Evolutionary conservation across 2,888 invertebrate genomes (phyloP), one percentile per base, ranked within the genome.

Genomic region (Drosophila macrospina): DNA sequence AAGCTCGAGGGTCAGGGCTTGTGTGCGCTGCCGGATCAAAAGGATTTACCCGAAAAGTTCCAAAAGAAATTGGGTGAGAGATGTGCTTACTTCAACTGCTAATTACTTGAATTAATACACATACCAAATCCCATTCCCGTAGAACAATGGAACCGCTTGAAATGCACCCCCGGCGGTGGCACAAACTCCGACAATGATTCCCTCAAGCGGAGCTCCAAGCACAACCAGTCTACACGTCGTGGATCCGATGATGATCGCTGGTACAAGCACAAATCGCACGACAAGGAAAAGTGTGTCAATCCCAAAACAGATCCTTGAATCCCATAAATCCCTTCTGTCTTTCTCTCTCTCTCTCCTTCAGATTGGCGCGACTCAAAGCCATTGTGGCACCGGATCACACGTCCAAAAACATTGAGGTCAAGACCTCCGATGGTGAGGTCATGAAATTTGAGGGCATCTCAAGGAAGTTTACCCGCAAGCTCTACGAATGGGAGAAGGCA

Each of bases 401-500:
- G 54, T 93, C 93, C 73, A 94, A 95, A 86, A 96, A 97, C 90
- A 95, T 97, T 5, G 93, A 97, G 50, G 96, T 97, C 0, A 96
- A 96, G 89, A 97, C 97, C 0, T 95, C 97, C 0, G 96, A 95
- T 0, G 96, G 97, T 0, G 87, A 87, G 47, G 95, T 96, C 32
- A 96, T 97, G 90, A 94, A 96, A 89, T 97, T 97, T 88, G 95
- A 97, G 93, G 96, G 94, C 8, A 97, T 98, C 78, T 97, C 97
- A 0, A 94, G 97, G 44, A 97, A 97, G 78, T 98, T 98, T 91
- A 97, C 97, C 0, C 95, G 96, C 26, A 97, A 97, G 88, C 93
- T 98, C 0, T 97, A 97, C 91, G 97, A 98, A 91, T 98, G 98
- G 98, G 96, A 97, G 90, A 96, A 97, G 86, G 96, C 96, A n/a